Conservation (phyloP, 2,797 vertebrate genomes). For the Astyanax mexicanus region DNA sequence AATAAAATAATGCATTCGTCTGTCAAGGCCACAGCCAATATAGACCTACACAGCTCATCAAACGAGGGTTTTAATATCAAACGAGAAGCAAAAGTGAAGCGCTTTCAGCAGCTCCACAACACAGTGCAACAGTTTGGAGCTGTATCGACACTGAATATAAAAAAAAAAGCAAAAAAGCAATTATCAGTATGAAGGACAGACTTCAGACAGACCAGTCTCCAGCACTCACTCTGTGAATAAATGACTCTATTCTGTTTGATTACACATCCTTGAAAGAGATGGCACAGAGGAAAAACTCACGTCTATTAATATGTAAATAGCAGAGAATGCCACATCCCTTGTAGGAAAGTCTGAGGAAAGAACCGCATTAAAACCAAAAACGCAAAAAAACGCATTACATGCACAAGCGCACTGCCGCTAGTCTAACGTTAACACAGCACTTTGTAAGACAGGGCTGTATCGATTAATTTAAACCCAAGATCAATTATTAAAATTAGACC, state of each 20-base stretch:
- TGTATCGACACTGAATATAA: conserved; percentile 13
- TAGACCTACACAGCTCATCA: conserved; percentile 24
- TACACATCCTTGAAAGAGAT: conserved; percentile 21
- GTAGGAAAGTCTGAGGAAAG: conserved; percentile 23
- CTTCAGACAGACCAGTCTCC: conserved; percentile 40
- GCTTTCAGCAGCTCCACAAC: conserved; percentile 35
- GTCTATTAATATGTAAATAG: conserved; percentile 53
- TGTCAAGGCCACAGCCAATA: conserved; percentile 41
- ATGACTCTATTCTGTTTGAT: conserved; percentile 31
- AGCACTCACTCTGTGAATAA: conserved; percentile 35
- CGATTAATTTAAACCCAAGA: no score
- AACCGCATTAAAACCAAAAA: conserved; percentile 6
- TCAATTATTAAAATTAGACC: no score
- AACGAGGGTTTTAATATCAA: conserved; percentile 39
- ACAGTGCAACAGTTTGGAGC: conserved; percentile 8
- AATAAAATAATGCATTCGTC: conserved; percentile 29
- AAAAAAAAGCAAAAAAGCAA: conserved; percentile 15
- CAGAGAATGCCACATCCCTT: conserved; percentile 25
- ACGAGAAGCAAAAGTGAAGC: conserved; percentile 27
- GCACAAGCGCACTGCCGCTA: conserved; percentile 16
- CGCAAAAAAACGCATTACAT: conserved; percentile 29
- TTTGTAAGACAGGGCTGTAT: no score
- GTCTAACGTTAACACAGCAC: conserved; percentile 5
- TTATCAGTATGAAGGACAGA: conserved; percentile 22
- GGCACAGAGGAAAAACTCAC: conserved; percentile 19